Conservation (phyloP, 2,888 invertebrate species). For the Villa cingulata region DNA sequence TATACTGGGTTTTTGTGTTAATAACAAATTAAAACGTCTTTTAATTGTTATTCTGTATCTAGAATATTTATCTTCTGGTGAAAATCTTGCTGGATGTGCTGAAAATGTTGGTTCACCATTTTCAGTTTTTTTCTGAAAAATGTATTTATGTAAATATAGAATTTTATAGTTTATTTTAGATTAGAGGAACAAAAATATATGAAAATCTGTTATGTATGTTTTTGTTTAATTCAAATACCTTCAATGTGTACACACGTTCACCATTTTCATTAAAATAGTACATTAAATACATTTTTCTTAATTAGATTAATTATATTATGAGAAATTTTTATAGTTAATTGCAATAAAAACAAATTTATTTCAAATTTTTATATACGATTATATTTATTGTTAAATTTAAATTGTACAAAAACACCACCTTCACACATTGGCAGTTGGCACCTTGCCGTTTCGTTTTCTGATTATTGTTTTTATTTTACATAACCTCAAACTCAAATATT, state of each 20-base stretch:
- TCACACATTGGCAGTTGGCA: too few relatives aligned
- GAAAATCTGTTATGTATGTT: not conserved
- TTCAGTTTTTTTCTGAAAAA: slow-evolving; percentile 61
- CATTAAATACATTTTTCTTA: slow-evolving; percentile 56
- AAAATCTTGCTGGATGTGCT: slow-evolving; percentile 86
- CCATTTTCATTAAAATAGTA: slow-evolving; percentile 64
- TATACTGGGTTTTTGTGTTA: slow-evolving; percentile 59
- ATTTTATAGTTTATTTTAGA: not conserved
- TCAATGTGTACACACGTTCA: slow-evolving; percentile 71
- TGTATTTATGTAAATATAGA: not conserved
- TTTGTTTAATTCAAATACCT: slow-evolving; percentile 39
- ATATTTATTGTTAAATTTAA: too few relatives aligned
- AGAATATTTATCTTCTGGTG: slow-evolving; percentile 90
- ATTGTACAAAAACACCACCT: too few relatives aligned
- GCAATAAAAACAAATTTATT: too few relatives aligned
- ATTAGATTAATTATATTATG: too few relatives aligned
- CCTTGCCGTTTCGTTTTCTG: too few relatives aligned
- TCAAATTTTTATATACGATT: too few relatives aligned
- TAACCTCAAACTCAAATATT: too few relatives aligned
- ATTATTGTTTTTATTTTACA: too few relatives aligned
- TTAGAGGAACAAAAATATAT: not conserved
- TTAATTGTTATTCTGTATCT: slow-evolving; percentile 78
- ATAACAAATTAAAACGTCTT: slow-evolving; percentile 72
- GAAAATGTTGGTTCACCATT: slow-evolving; percentile 68
- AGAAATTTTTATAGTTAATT: too few relatives aligned